phyloP scores from a whole-genome alignment of 2,797 vertebrate species.

The Peromyscus attwateri region DNA sequence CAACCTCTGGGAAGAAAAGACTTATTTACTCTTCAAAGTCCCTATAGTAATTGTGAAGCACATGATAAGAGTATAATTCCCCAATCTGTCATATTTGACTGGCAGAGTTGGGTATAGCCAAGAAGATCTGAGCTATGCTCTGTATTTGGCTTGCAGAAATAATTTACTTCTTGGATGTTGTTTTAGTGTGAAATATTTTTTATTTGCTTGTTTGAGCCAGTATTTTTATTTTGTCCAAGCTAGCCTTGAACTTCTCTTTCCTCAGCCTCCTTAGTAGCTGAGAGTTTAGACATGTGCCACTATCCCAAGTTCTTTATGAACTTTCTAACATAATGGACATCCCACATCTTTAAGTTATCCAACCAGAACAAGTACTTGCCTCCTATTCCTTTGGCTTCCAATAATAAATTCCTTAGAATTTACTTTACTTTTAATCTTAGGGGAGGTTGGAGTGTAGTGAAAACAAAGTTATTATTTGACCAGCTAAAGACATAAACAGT shows the following conservation, averaged over 20 bases:
- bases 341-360: not conserved
- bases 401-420: conserved; percentile 60
- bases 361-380: not conserved
- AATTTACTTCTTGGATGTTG: conserved; percentile 37
- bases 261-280: not conserved
- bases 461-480: not conserved
- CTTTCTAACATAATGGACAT: not conserved
- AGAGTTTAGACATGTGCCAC: not conserved
- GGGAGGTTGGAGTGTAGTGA: not conserved
- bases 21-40: not conserved
- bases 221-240: not conserved
- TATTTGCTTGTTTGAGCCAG: not conserved
- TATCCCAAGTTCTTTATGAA: not conserved
- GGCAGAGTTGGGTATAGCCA: not conserved
- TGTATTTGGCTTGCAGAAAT: not conserved
- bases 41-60: not conserved
- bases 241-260: not conserved
- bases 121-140: not conserved
- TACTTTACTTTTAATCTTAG: not conserved
- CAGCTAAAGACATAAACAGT: not conserved
- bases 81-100: not conserved
- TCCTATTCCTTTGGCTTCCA: conserved; percentile 13
- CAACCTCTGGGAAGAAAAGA: not conserved
- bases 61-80: not conserved
- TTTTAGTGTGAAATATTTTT: not conserved